Evolutionary conservation across 64 coral and sea anemone species (phyloP).

Genomic region (Stichodactyla mertensii): DNA sequence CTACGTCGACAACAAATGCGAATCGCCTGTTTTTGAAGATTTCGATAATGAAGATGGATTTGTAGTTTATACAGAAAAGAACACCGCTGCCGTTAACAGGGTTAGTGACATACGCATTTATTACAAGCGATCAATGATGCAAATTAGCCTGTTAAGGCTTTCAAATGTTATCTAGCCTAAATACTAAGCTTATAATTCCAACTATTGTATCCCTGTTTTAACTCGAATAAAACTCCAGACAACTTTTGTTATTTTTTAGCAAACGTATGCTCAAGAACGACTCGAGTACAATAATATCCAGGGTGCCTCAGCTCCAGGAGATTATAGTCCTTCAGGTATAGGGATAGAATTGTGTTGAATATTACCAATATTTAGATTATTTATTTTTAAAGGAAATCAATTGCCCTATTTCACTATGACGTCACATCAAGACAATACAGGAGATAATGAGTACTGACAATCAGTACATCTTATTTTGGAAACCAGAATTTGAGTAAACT

Average conservation of each 20-base stretch:
- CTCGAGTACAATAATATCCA: not conserved
- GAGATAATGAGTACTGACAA: too few relatives aligned
- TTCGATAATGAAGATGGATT: constrained; percentile 70
- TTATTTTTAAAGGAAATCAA: not conserved
- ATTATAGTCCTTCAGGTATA: not conserved
- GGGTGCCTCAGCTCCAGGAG: not conserved
- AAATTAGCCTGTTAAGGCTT: not conserved
- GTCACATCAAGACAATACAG: too few relatives aligned
- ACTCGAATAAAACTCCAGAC: too few relatives aligned
- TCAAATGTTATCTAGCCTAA: too few relatives aligned
- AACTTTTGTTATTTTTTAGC: not conserved
- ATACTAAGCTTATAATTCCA: too few relatives aligned
- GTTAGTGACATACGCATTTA: not conserved
- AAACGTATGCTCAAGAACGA: not conserved
- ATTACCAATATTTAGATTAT: not conserved
- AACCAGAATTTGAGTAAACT: too few relatives aligned
- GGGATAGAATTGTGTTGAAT: not conserved
- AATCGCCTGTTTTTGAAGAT: constrained; percentile 16
- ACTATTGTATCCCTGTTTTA: too few relatives aligned
- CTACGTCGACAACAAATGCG: not conserved
- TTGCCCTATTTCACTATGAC: not conserved
- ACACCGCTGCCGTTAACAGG: not conserved
- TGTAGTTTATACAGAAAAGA: constrained; percentile 54
- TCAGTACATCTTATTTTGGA: too few relatives aligned
- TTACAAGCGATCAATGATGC: not conserved